phyloP scores from a whole-genome alignment of 2,113 vertebrate species.

The Hippoglossus stenolepis region DNA sequence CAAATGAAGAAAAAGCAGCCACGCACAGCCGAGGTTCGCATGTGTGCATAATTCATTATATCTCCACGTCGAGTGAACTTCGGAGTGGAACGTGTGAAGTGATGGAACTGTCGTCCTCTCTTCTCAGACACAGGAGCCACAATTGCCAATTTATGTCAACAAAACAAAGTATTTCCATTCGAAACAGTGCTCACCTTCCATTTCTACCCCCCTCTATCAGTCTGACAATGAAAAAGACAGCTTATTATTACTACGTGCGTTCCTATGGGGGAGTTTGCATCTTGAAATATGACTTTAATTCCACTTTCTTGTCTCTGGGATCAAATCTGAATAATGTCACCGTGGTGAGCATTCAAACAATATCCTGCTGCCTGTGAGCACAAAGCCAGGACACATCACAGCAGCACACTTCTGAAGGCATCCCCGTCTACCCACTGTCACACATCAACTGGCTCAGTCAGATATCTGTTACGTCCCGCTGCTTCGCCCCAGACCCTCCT shows the following conservation, averaged over 20 bases:
- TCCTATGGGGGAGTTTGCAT: not conserved
- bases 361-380: constrained; percentile 41
- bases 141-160: not conserved
- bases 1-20: not conserved
- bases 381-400: constrained; percentile 44
- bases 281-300: not conserved
- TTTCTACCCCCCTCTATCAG: not conserved
- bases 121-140: not conserved
- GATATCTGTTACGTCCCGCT: constrained; percentile 65
- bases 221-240: not conserved
- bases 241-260: not conserved
- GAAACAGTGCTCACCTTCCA: not conserved
- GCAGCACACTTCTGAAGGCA: constrained; percentile 55
- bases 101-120: not conserved
- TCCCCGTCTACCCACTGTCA: constrained; percentile 61
- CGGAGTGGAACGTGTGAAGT: not conserved
- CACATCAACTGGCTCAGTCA: constrained; percentile 72
- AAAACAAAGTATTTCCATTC: too few species aligned
- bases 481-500: constrained; percentile 58
- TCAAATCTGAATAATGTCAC: not conserved
- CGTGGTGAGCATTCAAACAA: constrained; percentile 42
- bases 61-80: not conserved
- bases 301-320: not conserved
- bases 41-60: not conserved
- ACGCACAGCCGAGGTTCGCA: not conserved